Base-by-base conservation (phyloP, 2,888 invertebrate species). In the Cybosia mesomella region DNA sequence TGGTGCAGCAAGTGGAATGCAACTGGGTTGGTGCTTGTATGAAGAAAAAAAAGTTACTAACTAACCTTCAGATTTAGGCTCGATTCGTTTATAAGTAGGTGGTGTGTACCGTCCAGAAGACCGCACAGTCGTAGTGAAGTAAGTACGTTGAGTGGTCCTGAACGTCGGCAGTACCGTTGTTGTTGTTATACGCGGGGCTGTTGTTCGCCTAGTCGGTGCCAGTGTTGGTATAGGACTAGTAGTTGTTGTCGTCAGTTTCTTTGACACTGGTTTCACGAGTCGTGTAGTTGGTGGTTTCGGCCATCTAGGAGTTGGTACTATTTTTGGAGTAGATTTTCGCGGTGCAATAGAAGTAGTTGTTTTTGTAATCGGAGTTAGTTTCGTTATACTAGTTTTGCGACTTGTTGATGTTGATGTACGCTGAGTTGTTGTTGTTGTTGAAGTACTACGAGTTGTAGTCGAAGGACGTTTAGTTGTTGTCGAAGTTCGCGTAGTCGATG, bases 41-140 rank as follows among this genome's bases (percentile, higher is more conserved):
- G n/a, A 28, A 68, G 67, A 54, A 21, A 28, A n/a, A 59, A 18
- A 28, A 39, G 0, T n/a, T 28, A 0, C 2, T 0, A 34, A 49
- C 65, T 24, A 43, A 77, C 77, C 80, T 76, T 55, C 36, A 58
- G 60, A 24, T 68, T 76, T 59, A 3, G 39, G 1, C 39, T 18
- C 10, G 10, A 24, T 32, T 34, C 32, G 22, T 9, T 9, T 59
- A 39, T 59, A 5, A 22, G 28, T 28, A 28, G 22, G 11, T 36
- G 58, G 22, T 4, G 34, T 58, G 34, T 36, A 22, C 39, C 9
- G 18, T 59, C 22, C 18, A 5, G 39, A 18, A 24, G 55, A 18
- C 39, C 39, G 22, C 0, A 10, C 39, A 4, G 39, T 4, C 18
- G 39, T 57, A 22, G 64, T 61, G 5, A n/a, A 64, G 15, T 8